Evolutionary conservation across 1,140 invertebrate genomes (phyloP).

Genomic region (Micrasema minimum): DNA sequence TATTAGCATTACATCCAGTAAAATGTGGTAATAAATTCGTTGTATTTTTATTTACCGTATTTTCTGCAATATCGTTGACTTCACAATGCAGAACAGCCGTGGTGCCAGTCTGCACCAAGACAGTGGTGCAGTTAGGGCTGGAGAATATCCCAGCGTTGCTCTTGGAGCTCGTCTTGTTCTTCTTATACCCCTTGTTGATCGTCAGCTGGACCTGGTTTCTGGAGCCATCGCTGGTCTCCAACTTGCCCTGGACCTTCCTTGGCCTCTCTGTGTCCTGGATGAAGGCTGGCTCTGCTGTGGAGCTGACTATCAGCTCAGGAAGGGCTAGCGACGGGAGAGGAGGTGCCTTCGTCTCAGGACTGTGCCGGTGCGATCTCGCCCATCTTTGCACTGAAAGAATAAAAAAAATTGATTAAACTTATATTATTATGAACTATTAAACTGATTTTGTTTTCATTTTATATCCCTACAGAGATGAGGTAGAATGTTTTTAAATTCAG

Average conservation of each 20-base stretch:
- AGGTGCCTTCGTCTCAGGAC: slow-evolving; percentile 25
- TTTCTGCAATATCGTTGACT: slow-evolving; percentile 71
- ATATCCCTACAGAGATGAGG: too few species aligned
- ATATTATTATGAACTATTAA: too few species aligned
- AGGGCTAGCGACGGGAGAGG: slow-evolving; percentile 46
- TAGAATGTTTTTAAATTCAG: too few species aligned
- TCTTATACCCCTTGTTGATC: slow-evolving; percentile 32
- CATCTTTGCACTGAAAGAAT: slow-evolving; percentile 50
- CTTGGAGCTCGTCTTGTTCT: slow-evolving; percentile 39
- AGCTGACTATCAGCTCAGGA: slow-evolving; percentile 38
- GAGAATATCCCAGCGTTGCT: slow-evolving; percentile 65
- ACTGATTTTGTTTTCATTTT: too few species aligned
- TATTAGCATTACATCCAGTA: too few species aligned
- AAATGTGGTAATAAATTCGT: too few species aligned
- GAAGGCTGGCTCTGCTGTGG: slow-evolving; percentile 22
- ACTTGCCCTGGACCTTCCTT: slow-evolving; percentile 38
- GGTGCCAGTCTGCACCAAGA: slow-evolving; percentile 71
- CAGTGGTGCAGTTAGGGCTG: slow-evolving; percentile 70
- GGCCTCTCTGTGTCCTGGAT: slow-evolving; percentile 36
- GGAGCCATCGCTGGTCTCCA: slow-evolving; percentile 39
- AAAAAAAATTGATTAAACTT: slow-evolving; percentile 9
- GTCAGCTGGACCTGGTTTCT: slow-evolving; percentile 44
- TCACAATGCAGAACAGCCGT: slow-evolving; percentile 72
- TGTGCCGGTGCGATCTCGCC: slow-evolving; percentile 49
- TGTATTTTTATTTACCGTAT: slow-evolving; percentile 68